These are phyloP conservation scores for Enoplosus armatus DNA, from an alignment of 2,797 vertebrate species.

Conservation along the genomic window DNA sequence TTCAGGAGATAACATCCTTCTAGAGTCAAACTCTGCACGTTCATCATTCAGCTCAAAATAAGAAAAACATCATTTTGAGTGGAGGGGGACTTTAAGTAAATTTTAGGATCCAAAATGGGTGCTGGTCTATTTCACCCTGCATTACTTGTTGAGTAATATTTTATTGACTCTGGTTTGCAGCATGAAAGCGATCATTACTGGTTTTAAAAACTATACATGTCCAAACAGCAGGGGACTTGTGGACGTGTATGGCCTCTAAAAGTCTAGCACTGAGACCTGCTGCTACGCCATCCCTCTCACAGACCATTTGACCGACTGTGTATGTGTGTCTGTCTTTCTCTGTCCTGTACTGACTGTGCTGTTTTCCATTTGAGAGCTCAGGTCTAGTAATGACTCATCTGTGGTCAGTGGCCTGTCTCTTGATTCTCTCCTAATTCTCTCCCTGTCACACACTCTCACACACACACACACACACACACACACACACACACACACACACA, in stretches of 20 bases:
- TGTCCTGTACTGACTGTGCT: conserved; percentile 15
- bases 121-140: neutral
- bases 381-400: conserved; percentile 56
- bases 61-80: too few relatives aligned
- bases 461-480: neutral
- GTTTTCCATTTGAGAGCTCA: conserved; percentile 44
- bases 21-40: too few relatives aligned
- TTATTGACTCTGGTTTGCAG: neutral
- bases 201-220: neutral
- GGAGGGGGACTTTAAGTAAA: too few relatives aligned
- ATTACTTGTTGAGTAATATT: neutral
- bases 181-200: neutral
- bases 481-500: neutral
- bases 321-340: neutral
- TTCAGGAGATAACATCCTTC: too few relatives aligned
- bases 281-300: neutral
- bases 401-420: conserved; percentile 26
- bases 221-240: neutral
- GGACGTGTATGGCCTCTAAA: neutral
- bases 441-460: neutral
- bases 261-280: neutral
- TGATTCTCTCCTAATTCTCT: conserved; percentile 17
- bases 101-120: neutral
- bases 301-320: conserved; percentile 3
- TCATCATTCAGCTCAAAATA: too few relatives aligned